Conservation (phyloP, 2,113 vertebrate species). For the Erythrolamprus reginae region DNA sequence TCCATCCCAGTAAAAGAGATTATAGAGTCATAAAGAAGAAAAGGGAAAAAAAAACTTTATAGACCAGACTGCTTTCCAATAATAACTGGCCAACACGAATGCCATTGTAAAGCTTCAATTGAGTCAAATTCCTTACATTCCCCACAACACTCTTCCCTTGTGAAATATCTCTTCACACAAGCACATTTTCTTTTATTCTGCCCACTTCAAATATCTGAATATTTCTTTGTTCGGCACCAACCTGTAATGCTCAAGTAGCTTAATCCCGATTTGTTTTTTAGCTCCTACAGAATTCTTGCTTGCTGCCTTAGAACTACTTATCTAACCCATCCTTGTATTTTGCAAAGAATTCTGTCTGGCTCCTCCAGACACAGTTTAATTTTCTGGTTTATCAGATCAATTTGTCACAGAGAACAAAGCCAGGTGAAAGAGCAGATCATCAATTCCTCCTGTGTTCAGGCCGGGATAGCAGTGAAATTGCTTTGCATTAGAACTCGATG, state of each 20-base stretch:
- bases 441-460: conserved; percentile 55
- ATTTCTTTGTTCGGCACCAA: conserved; percentile 21
- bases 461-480: conserved; percentile 53
- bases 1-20: neutral
- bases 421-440: conserved; percentile 62
- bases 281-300: conserved; percentile 43
- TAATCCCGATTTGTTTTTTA: neutral
- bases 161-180: neutral
- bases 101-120: neutral
- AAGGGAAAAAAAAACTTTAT: neutral
- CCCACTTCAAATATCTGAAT: neutral
- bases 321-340: conserved; percentile 31
- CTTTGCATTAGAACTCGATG: conserved; percentile 53
- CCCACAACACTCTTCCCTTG: neutral
- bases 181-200: no score
- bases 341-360: conserved; percentile 46
- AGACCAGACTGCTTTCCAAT: neutral
- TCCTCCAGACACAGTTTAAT: conserved; percentile 61
- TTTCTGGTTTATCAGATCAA: conserved; percentile 64
- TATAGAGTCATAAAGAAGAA: neutral
- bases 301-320: conserved; percentile 48
- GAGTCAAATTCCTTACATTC: neutral
- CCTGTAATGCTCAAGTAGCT: conserved; percentile 6
- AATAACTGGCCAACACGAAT: neutral
- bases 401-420: conserved; percentile 54